These are phyloP conservation scores for Puntigrus tetrazona DNA, from an alignment of 2,113 vertebrate genomes.

Conservation along the genomic window DNA sequence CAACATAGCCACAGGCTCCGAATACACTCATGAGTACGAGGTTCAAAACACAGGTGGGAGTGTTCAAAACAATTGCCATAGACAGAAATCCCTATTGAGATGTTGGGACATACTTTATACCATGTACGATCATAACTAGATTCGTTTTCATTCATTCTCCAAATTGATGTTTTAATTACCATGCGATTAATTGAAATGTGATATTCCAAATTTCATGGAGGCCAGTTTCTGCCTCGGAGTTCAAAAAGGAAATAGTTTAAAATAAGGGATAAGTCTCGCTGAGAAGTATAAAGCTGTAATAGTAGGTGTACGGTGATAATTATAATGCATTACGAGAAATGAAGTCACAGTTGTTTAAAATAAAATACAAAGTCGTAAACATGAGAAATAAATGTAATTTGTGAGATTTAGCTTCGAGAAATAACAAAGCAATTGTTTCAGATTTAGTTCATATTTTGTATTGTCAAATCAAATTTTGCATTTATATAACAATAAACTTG, in stretches of 20 bases:
- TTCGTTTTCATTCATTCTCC: neutral
- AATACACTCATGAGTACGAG: constrained; percentile 19
- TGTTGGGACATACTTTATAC: neutral
- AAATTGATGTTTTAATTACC: neutral
- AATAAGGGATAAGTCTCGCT: neutral
- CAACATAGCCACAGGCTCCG: constrained; percentile 33
- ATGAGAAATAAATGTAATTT: too few relatives aligned
- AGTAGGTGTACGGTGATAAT: neutral
- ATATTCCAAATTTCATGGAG: neutral
- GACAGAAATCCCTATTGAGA: constrained; percentile 6
- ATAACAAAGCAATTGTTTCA: neutral
- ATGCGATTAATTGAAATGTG: neutral
- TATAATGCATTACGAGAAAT: neutral
- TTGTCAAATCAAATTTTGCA: too few relatives aligned
- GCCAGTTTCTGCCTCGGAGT: neutral
- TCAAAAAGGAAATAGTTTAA: neutral
- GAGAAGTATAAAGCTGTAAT: neutral
- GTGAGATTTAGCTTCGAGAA: neutral
- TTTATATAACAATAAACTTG: too few relatives aligned
- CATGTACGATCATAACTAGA: neutral
- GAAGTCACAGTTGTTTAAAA: neutral
- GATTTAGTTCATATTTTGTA: too few relatives aligned
- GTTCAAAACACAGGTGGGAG: constrained; percentile 21
- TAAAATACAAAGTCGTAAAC: neutral
- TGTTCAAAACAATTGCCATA: neutral